phyloP scores from a whole-genome alignment of 2,888 invertebrate genomes.

The Drosophila atripex region DNA sequence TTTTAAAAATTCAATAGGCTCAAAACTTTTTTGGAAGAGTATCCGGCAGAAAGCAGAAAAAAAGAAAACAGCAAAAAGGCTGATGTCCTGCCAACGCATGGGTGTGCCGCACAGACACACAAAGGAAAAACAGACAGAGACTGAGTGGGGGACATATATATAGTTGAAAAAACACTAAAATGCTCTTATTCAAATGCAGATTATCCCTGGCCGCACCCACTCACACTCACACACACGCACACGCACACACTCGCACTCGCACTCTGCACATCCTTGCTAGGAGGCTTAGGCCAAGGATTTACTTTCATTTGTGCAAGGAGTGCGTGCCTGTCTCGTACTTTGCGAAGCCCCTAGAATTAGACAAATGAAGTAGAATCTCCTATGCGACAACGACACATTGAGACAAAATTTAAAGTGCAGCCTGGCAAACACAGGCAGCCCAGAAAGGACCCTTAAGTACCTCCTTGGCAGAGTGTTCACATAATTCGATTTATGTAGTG shows the following conservation, averaged over 20 bases:
- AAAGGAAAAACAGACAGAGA: conserved; percentile 8
- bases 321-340: conserved; percentile 49
- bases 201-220: conserved; percentile 70
- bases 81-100: conserved; percentile 63
- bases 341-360: conserved; percentile 62
- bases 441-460: conserved; percentile 68
- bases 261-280: conserved; percentile 42
- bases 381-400: conserved; percentile 51
- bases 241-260: conserved; percentile 32
- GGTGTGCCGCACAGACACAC: conserved; percentile 46
- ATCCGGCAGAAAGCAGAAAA: conserved; percentile 18
- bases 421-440: conserved; percentile 16
- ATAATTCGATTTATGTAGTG: conserved; percentile 72
- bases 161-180: conserved; percentile 74
- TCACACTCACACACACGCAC: conserved; percentile 31
- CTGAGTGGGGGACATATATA: conserved; percentile 37
- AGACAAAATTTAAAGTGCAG: conserved; percentile 50
- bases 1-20: background rate
- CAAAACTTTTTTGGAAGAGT: conserved; percentile 9
- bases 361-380: conserved; percentile 77
- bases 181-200: conserved; percentile 80
- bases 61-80: conserved; percentile 66
- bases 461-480: conserved; percentile 63
- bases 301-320: conserved; percentile 69
- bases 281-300: conserved; percentile 73